Evolutionary conservation across 2,888 invertebrate genomes (phyloP).

Genomic region (Drosophila antonietae): DNA sequence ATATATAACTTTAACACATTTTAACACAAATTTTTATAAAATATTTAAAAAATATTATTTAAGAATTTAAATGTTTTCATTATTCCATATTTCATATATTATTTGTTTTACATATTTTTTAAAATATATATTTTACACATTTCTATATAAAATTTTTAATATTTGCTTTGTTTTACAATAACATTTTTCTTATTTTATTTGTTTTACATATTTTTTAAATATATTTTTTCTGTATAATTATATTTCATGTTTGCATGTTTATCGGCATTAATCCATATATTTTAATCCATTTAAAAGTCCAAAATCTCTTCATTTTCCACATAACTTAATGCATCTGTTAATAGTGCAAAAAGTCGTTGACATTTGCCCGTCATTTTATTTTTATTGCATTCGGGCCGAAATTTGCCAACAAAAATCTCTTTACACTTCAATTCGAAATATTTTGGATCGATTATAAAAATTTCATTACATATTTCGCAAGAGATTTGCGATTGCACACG

Average conservation of each 20-base stretch:
- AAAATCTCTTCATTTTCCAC: neutral
- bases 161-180: no score
- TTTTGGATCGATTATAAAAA: neutral
- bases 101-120: no score
- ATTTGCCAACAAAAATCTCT: neutral
- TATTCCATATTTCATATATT: no score
- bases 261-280: neutral
- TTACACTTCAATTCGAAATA: neutral
- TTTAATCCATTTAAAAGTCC: neutral
- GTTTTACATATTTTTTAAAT: no score
- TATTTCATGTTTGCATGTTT: neutral
- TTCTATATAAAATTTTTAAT: no score
- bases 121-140: no score
- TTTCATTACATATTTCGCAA: neutral
- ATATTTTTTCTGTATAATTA: neutral
- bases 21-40: no score
- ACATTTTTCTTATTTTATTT: no score
- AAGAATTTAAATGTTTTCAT: no score
- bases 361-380: conserved; percentile 2
- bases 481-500: no score
- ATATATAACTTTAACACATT: no score
- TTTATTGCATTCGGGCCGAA: neutral
- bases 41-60: no score
- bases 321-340: neutral
- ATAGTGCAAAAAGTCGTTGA: neutral